These are phyloP conservation scores for Burhinus oedicnemus DNA, from an alignment of 2,113 vertebrate species.

Conservation along the genomic window DNA sequence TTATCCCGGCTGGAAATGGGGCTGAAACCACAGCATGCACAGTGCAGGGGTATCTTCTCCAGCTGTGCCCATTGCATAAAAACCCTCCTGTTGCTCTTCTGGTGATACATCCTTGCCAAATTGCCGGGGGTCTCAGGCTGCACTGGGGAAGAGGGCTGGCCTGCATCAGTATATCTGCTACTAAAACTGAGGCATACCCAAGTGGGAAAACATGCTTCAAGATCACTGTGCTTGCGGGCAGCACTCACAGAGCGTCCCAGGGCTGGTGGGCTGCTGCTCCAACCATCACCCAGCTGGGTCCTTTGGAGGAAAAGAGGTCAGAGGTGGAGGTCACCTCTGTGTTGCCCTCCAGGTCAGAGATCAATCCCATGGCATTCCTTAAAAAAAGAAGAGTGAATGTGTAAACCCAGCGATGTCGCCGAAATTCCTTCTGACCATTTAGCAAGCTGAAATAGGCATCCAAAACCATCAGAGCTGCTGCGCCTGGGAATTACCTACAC, in stretches of 20 bases:
- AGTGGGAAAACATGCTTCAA: neutral
- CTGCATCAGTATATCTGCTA: neutral
- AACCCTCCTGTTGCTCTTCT: neutral
- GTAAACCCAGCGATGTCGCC: neutral
- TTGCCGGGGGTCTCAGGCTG: fast-evolving
- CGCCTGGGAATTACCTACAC: neutral
- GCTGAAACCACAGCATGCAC: neutral
- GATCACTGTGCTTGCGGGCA: neutral
- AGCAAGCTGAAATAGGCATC: neutral
- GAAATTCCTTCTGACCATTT: neutral
- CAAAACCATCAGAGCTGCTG: neutral
- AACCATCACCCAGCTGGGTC: neutral
- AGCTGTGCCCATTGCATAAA: neutral
- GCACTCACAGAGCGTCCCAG: neutral
- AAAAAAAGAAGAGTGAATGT: neutral
- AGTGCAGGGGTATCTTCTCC: neutral
- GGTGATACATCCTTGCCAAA: neutral
- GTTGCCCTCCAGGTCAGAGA: neutral
- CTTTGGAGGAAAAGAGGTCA: neutral
- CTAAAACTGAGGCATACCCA: neutral
- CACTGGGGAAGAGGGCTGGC: neutral
- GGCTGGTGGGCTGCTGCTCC: neutral
- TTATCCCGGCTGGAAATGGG: neutral
- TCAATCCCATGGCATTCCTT: slow-evolving; percentile 33
- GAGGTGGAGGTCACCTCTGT: neutral